Evolutionary conservation across 2,797 vertebrate genomes (phyloP).

Genomic region (Dallia pectoralis): DNA sequence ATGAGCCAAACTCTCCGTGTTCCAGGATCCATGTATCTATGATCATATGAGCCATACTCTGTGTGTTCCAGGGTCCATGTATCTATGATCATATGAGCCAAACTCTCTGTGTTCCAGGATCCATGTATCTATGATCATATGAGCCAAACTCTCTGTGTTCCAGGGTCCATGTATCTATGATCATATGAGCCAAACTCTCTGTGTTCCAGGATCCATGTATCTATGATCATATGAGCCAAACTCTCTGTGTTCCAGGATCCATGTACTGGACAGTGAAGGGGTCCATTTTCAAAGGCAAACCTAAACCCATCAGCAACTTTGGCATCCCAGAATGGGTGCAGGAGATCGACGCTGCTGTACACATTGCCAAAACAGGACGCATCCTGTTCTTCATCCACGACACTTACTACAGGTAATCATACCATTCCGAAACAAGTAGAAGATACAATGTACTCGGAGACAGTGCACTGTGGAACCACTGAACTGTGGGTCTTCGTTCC

Average conservation of each 20-base stretch:
- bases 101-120: no score
- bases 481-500: slow-evolving; percentile 11
- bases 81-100: no score
- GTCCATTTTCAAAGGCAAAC: slow-evolving; percentile 62
- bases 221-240: neutral
- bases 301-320: slow-evolving; percentile 67
- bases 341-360: slow-evolving; percentile 73
- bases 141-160: no score
- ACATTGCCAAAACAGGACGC: slow-evolving; percentile 67
- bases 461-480: no score
- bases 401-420: slow-evolving; percentile 77
- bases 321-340: slow-evolving; percentile 73
- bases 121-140: no score
- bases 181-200: neutral
- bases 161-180: no score
- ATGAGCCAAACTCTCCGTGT: no score
- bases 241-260: slow-evolving; percentile 54
- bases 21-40: no score
- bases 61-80: no score
- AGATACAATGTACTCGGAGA: neutral
- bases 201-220: slow-evolving; percentile 66
- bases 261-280: slow-evolving; percentile 76
- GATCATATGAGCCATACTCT: no score
- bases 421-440: neutral
- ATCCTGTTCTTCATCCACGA: slow-evolving; percentile 77